Conservation (phyloP, 2,113 vertebrate genomes). For the Urocitellus parryii region DNA sequence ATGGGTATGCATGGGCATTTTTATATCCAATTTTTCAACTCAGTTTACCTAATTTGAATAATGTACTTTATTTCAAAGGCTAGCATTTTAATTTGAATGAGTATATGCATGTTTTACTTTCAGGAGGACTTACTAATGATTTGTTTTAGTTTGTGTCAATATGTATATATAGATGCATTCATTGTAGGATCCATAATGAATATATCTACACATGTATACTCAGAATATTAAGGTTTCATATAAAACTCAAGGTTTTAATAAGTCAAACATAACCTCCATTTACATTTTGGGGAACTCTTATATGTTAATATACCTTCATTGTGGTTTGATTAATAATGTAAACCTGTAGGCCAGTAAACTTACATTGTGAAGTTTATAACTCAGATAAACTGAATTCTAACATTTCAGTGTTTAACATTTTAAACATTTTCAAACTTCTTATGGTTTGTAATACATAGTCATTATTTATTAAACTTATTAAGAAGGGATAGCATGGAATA, state of each 20-base stretch:
- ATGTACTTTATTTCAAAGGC: slow-evolving; percentile 39
- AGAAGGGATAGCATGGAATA: slow-evolving; percentile 5
- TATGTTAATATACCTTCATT: slow-evolving; percentile 51
- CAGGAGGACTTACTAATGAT: neutral
- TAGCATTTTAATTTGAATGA: slow-evolving; percentile 40
- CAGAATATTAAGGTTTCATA: neutral
- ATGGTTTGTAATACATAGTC: neutral
- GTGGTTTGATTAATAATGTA: slow-evolving; percentile 50
- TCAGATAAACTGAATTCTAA: slow-evolving; percentile 21
- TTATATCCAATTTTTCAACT: neutral
- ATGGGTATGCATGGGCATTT: neutral
- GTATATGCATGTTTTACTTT: slow-evolving; percentile 17
- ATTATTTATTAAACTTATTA: slow-evolving; percentile 37
- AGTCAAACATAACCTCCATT: neutral
- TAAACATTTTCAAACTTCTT: slow-evolving; percentile 20
- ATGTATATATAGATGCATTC: neutral
- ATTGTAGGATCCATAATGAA: neutral
- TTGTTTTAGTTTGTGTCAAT: slow-evolving; percentile 28
- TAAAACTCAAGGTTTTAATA: slow-evolving; percentile 49
- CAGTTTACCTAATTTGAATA: slow-evolving; percentile 40
- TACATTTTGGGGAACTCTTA: neutral
- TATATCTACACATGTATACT: neutral
- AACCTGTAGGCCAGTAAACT: neutral
- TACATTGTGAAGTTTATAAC: slow-evolving; percentile 43
- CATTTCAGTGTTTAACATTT: neutral